Evolutionary conservation across 2,113 vertebrate species (phyloP).

Genomic region (Lagopus leucura): DNA sequence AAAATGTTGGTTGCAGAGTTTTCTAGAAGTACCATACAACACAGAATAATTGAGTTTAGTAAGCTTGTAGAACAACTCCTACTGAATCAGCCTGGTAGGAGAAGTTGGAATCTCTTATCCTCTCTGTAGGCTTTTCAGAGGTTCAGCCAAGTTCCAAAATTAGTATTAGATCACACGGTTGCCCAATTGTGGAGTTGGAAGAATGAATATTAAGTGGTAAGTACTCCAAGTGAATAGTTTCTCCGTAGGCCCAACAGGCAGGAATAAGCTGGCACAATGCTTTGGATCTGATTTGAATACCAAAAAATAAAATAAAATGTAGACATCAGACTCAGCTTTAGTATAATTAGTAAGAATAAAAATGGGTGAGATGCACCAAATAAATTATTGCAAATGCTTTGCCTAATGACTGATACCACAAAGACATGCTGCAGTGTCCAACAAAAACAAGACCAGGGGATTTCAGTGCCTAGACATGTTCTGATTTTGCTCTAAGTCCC

Average conservation of each 20-base stretch:
- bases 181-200: not conserved
- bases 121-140: conserved; percentile 22
- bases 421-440: not conserved
- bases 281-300: not conserved
- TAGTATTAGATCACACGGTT: conserved; percentile 3
- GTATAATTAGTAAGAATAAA: conserved; percentile 16
- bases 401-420: conserved; percentile 20
- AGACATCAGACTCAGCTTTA: conserved; percentile 15
- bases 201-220: conserved; percentile 1
- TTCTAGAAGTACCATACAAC: not conserved
- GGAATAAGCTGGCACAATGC: not conserved
- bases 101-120: conserved; percentile 36
- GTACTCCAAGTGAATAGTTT: not conserved
- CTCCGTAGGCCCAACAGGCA: conserved; percentile 37
- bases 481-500: not conserved
- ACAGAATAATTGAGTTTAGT: not conserved
- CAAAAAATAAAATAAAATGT: not conserved
- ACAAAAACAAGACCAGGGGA: not conserved
- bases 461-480: not conserved
- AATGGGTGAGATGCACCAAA: conserved; percentile 28
- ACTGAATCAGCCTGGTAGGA: not conserved
- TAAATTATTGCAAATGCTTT: conserved; percentile 32
- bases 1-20: not conserved
- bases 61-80: conserved; percentile 3
- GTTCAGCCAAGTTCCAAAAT: conserved; percentile 35